Percentiles rank a stretch among this genome's conserved stretches.
phyloP scores from a whole-genome alignment of 37 sponge, comb jelly and placozoan species.

The Theonella swinhoei region DNA sequence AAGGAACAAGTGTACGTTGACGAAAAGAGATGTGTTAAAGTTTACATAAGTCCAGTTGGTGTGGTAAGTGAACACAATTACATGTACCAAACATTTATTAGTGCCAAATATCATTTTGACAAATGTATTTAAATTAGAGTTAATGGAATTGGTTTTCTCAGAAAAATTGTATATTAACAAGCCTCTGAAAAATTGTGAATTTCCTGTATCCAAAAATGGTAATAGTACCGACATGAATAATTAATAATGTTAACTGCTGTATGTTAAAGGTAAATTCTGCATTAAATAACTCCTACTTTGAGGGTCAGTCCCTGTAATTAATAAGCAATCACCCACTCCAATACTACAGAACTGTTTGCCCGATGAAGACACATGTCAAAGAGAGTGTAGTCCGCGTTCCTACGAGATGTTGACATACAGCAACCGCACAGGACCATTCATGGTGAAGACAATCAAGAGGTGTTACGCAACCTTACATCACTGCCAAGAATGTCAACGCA shows the following conservation, averaged over 20 bases:
- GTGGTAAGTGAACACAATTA: not conserved
- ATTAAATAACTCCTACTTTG: too few species aligned
- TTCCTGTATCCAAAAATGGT: too few species aligned
- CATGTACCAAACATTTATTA: not conserved
- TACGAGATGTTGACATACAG: not conserved
- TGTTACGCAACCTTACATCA: constrained; percentile 31
- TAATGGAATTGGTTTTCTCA: not conserved
- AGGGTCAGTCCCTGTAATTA: too few species aligned
- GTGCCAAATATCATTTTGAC: not conserved
- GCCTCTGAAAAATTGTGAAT: too few species aligned
- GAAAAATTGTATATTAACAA: not conserved
- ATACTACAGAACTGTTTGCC: not conserved
- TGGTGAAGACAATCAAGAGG: not conserved
- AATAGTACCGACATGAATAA: too few species aligned
- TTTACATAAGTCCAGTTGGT: not conserved
- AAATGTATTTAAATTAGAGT: not conserved
- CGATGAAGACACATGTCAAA: constrained; percentile 7
- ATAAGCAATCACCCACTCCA: too few species aligned
- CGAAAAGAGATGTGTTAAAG: not conserved
- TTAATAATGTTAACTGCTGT: too few species aligned
- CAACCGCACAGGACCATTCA: constrained; percentile 25
- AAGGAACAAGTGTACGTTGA: not conserved
- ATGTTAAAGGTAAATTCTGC: too few species aligned
- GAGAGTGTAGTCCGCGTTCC: constrained; percentile 12
- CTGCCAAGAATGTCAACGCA: constrained; percentile 27